Base-by-base conservation (phyloP, 2,113 vertebrate genomes). In the Opisthocomus hoazin region DNA sequence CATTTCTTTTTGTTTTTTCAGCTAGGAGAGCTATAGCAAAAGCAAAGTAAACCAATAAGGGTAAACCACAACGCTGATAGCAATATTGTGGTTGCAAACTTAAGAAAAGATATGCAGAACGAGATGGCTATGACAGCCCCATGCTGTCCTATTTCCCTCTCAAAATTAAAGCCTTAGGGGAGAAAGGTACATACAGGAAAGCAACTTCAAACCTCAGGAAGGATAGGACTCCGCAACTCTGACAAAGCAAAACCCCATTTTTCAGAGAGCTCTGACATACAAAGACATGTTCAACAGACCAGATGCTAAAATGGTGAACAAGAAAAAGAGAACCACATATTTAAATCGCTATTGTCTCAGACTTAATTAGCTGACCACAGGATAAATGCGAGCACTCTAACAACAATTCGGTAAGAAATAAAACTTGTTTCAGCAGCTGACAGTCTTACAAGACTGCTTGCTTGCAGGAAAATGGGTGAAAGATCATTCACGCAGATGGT, bases 21-120 rank as follows among this genome's bases (percentile, higher is more conserved):
- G 32, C 30, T 69, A 57, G 18, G 8, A 82, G 50, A 73, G 32
- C 43, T 89, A 41, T 1, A 89, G 36, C 46, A 81, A 93, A 89
- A 74, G 71, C 69, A 76, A 66, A 95, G 43, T 45, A 84, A 96
- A 95, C 34, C 90, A 68, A 5, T 36, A 87, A 75, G 26, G 80
- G 73, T 84, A 94, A 97, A 92, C 69, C 93, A 96, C 85, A 96
- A 46, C 1, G 22, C n/a, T 84, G 81, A 91, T 76, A 89, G 34
- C n/a, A 86, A 29, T 79, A 81, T 63, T 73, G 90, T 79, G 89
- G 86, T 61, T 89, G 63, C 61, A 84, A 71, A 21, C 63, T 93
- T 87, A 71, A 71, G 73, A 89, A 78, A 92, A 50, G 32, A 61
- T 65, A 65, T 0, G 5, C 43, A 68, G 70, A 89, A 90, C 46